Conservation (phyloP, 35 echinoderm and acorn worm genomes). For the Eucidaris tribuloides region DNA sequence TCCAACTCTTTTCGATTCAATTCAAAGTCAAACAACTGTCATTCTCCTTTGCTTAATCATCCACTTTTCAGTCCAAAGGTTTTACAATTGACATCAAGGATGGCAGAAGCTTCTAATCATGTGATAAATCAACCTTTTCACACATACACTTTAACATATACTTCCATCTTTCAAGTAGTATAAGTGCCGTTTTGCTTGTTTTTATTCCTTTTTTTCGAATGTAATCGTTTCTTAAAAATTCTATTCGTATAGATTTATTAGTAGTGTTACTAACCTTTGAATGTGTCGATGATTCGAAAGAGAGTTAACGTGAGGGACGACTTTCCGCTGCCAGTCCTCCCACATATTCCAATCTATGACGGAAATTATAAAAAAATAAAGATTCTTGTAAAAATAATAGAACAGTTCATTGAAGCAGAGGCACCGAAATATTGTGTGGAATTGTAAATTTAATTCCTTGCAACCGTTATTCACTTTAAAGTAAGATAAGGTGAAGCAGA, state of each 20-base stretch:
- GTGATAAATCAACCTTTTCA: background rate
- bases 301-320: constrained; percentile 79
- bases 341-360: constrained; percentile 85
- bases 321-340: constrained; percentile 81
- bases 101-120: background rate
- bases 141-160: background rate
- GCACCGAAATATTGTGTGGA: too few relatives aligned
- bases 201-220: background rate
- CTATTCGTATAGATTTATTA: background rate
- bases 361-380: background rate
- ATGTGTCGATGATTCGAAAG: constrained; percentile 79
- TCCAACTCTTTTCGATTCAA: too few relatives aligned
- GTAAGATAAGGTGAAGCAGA: too few relatives aligned
- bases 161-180: background rate
- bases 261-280: constrained; percentile 50
- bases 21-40: too few relatives aligned
- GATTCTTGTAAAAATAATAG: too few relatives aligned
- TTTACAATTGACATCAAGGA: background rate
- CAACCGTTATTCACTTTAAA: too few relatives aligned
- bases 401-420: too few relatives aligned
- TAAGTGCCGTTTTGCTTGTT: background rate
- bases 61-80: background rate
- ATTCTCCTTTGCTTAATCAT: too few relatives aligned
- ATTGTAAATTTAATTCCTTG: too few relatives aligned
- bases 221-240: background rate